Base-by-base conservation (phyloP, 2,113 vertebrate species). In the Coregonus clupeaformis region DNA sequence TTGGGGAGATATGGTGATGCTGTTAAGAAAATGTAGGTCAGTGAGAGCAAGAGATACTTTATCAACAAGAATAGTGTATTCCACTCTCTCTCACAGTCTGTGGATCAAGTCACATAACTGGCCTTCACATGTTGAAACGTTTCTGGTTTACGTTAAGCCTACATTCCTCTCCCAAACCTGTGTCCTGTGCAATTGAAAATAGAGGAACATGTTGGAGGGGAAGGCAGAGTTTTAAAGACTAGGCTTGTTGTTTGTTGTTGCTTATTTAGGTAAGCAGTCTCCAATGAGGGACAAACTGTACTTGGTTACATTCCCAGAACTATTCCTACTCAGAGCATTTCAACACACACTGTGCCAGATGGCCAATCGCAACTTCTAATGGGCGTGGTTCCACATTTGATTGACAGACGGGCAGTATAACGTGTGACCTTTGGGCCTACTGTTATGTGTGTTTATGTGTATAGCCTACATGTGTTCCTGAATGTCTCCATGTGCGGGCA, bases 251-350 rank as follows among this genome's bases (percentile, higher is more conserved):
- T 25, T 52, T 36, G 47, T 55, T 2, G 73, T 71, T 66, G 13
- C 72, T 27, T 52, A 3, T 27, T 29, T 57, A 36, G 25, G 32
- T 13, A 6, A 68, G 36, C 42, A 68, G 59, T 55, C 7, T 3
- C 1, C n/a, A 12, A 13, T 42, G 2, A 16, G 32, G 68, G 32
- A 45, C 2, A 1, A 7, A 29, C 22, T 6, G 76, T n/a, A 49
- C 47, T 18, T 4, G 3, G 47, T 74, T 42, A 76, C 42, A 67
- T 78, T 57, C 65, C 30, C 29, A 32, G 65, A 67, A 32, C 27
- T 36, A 7, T 67, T 36, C 64, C 65, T 36, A 32, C 30, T 55
- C 7, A 47, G 42, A 52, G 70, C 69, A 75, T 80, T 80, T 84
- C 0, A 1, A 42, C 36, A 42, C 36, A 42, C 36, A 42, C 36